Base-by-base conservation (phyloP, 2,113 vertebrate genomes). In the Lamprotornis superbus region DNA sequence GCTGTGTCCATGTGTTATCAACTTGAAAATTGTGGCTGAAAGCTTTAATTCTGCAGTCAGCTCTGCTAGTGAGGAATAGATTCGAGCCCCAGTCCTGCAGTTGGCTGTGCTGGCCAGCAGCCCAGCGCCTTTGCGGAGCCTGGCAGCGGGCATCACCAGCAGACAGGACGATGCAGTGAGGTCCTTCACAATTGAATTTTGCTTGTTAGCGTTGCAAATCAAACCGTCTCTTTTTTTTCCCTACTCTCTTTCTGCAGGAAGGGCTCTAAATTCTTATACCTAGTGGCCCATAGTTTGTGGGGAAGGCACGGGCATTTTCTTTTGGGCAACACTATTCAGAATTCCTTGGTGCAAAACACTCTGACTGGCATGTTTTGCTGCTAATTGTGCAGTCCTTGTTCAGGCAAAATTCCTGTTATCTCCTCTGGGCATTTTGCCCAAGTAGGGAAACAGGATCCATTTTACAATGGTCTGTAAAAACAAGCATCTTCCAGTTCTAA, bases 1-100 rank as follows among this genome's bases (percentile, higher is more conserved):
- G 76, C 90, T 92, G 56, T 78, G 83, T 86, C 83, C 71, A 39
- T 94, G 87, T 89, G 76, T 90, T 96, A 94, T 81, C 94, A 93
- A 42, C 71, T 96, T 93, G 95, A 90, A 96, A 96, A 94, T 86
- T 93, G 87, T 80, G 60, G 56, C 88, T 95, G 92, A 92, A 96
- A 95, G 96, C 88, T 94, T 93, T 90, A 95, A 94, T 92, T 96
- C 93, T 40, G 78, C 91, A 94, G 78, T 79, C 93, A 69, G 94
- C 52, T 95, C 78, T 92, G 87, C 75, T 90, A 15, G 79, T 7
- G 60, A 95, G 85, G 79, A 83, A 91, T 83, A 68, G 76, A 89
- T 83, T 92, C 73, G 78, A 71, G 93, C 73, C 86, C 35, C 60
- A 52, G 80, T 35, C 83, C 88, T 94, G 90, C 88, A 83, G 79